Percentiles rank a stretch among this genome's conserved stretches.
Evolutionary conservation across 2,888 invertebrate species (phyloP).

Genomic region (Rhagophthalmus giganteus): DNA sequence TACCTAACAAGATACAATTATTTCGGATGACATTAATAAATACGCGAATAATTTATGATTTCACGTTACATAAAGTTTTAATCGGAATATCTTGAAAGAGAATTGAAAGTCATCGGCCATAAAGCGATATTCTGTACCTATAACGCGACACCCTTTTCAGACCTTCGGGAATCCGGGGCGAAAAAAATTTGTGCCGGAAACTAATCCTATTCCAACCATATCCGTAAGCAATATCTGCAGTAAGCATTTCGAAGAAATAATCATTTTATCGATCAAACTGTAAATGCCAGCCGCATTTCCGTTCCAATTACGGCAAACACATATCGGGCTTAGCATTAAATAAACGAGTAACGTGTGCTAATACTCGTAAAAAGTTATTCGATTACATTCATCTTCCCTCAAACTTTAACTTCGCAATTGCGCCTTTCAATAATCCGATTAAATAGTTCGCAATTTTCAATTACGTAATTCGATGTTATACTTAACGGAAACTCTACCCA

Average conservation of each 20-base stretch:
- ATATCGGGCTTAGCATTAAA: constrained; percentile 27
- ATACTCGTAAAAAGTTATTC: constrained; percentile 33
- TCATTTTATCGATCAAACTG: constrained; percentile 32
- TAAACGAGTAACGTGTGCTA: constrained; percentile 30
- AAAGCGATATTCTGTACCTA: background rate
- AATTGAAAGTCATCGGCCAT: background rate
- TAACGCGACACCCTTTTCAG: background rate
- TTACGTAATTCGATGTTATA: too few species aligned
- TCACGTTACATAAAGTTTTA: too few species aligned
- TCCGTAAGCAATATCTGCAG: constrained; percentile 17
- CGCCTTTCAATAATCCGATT: constrained; percentile 43
- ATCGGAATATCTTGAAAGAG: background rate
- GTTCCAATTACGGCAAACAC: constrained; percentile 34
- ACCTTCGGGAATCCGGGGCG: background rate
- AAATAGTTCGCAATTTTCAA: constrained; percentile 45
- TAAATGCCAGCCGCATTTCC: constrained; percentile 29
- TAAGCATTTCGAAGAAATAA: constrained; percentile 23
- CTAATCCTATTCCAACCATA: constrained; percentile 11
- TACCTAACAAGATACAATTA: too few species aligned
- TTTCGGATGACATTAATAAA: too few species aligned
- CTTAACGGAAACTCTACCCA: too few species aligned
- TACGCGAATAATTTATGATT: too few species aligned
- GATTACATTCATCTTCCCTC: constrained; percentile 32
- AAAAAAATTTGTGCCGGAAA: constrained; percentile 3
- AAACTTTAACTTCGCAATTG: constrained; percentile 29